A percentile compares a stretch with the other conserved stretches of the same genome.
Conservation (phyloP, 2,113 vertebrate species). For the Chaenocephalus aceratus region DNA sequence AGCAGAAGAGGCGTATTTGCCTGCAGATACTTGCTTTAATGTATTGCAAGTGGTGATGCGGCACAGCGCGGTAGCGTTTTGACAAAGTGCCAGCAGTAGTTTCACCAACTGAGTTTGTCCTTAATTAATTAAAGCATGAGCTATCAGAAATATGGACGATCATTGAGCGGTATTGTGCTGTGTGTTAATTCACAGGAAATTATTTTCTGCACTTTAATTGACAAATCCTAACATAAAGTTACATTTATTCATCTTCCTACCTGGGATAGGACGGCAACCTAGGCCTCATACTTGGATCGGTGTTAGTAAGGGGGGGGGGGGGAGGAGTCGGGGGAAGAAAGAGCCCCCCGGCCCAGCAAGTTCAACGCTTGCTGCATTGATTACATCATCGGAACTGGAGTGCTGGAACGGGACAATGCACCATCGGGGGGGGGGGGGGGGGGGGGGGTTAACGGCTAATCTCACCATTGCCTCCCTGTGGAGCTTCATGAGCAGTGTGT, state of each 20-base stretch:
- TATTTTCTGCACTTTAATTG: conserved; percentile 29
- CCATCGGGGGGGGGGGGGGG: conserved; percentile 63
- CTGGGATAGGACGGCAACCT: conserved; percentile 45
- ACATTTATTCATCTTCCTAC: conserved; percentile 43
- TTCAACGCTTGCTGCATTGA: conserved; percentile 89
- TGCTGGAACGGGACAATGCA: conserved; percentile 87
- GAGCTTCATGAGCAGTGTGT: conserved; percentile 36
- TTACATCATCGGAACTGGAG: conserved; percentile 86
- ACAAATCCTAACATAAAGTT: conserved; percentile 30
- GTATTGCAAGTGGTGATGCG: conserved; percentile 62
- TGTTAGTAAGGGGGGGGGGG: conserved; percentile 17
- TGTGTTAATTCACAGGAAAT: conserved; percentile 17
- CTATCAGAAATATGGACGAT: conserved; percentile 36
- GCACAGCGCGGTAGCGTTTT: conserved; percentile 48
- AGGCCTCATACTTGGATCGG: conserved; percentile 56
- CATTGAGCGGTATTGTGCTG: background rate
- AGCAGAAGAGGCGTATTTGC: conserved; percentile 24
- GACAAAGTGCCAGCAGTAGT: conserved; percentile 43
- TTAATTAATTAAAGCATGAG: conserved; percentile 43
- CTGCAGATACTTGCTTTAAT: conserved; percentile 58
- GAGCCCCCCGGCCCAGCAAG: conserved; percentile 79
- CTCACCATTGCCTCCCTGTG: conserved; percentile 61
- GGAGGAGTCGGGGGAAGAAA: conserved; percentile 26
- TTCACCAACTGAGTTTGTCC: conserved; percentile 38
- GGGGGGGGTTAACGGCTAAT: conserved; percentile 42